phyloP scores from a whole-genome alignment of 2,113 vertebrate genomes.

The Sander vitreus region DNA sequence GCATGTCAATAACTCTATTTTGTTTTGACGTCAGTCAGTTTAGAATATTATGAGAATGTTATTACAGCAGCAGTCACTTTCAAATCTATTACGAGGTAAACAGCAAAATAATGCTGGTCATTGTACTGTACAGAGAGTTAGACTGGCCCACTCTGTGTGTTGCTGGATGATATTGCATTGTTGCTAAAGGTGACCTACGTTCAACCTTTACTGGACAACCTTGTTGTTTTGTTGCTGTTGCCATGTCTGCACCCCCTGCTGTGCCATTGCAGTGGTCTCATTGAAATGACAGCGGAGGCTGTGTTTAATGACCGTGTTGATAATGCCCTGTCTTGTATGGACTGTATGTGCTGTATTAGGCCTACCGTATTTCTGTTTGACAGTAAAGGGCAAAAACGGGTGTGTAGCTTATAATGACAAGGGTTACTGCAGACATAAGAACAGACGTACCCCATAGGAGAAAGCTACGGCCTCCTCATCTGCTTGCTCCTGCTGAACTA shows the following conservation, averaged over 20 bases:
- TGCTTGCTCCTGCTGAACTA: constrained; percentile 93
- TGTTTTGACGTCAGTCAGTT: background rate
- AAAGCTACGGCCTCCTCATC: constrained; percentile 92
- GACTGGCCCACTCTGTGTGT: background rate
- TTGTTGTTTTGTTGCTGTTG: background rate
- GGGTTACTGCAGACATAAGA: background rate
- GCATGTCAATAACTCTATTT: background rate
- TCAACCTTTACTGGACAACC: background rate
- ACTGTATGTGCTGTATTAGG: background rate
- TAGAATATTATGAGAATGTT: background rate
- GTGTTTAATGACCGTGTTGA: background rate
- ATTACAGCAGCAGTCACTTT: background rate
- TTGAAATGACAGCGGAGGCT: background rate
- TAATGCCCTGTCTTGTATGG: background rate
- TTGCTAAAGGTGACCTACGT: no score
- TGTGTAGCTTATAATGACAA: background rate
- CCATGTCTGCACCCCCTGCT: background rate
- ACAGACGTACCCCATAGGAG: constrained; percentile 92
- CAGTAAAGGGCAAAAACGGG: background rate
- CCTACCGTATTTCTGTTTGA: background rate
- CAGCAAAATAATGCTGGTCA: background rate
- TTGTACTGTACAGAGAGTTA: background rate
- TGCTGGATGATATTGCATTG: background rate
- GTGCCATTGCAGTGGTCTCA: background rate
- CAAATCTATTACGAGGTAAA: background rate